These are phyloP conservation scores for Habroteleia sp. DNA, from an alignment of 2,888 invertebrate genomes.

Conservation along the genomic window DNA sequence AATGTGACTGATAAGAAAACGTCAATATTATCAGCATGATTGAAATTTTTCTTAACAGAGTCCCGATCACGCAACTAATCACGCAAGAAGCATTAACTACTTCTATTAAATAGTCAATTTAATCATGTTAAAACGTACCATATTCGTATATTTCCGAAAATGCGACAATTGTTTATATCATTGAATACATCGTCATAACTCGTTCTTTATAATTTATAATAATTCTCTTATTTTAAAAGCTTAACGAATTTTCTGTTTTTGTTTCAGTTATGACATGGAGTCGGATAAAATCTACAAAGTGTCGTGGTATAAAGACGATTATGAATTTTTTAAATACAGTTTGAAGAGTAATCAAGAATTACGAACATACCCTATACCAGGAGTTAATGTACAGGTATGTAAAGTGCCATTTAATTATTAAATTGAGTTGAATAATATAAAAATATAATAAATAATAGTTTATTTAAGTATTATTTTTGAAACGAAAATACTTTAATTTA, in stretches of 20 bases:
- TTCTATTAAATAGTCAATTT: constrained; percentile 8
- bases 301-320: constrained; percentile 82
- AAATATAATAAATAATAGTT: no score
- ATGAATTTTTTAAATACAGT: constrained; percentile 82
- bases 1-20: no score
- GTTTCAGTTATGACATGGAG: constrained; percentile 81
- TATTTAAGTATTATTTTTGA: no score
- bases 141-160: constrained; percentile 1
- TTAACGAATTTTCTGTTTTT: constrained; percentile 27
- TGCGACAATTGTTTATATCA: constrained; percentile 13
- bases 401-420: no score
- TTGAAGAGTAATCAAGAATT: constrained; percentile 77
- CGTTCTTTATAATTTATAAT: background rate
- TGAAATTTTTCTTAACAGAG: no score
- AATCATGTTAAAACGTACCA: constrained; percentile 18
- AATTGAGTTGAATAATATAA: no score
- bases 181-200: no score
- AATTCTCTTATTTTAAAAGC: background rate
- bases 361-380: constrained; percentile 78
- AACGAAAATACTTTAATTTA: no score
- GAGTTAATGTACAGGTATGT: constrained; percentile 80
- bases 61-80: no score
- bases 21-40: no score
- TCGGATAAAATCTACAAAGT: constrained; percentile 81
- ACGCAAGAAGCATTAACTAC: no score